Conservation (phyloP, 2,797 vertebrate genomes). For the Craterocephalus amniculus region DNA sequence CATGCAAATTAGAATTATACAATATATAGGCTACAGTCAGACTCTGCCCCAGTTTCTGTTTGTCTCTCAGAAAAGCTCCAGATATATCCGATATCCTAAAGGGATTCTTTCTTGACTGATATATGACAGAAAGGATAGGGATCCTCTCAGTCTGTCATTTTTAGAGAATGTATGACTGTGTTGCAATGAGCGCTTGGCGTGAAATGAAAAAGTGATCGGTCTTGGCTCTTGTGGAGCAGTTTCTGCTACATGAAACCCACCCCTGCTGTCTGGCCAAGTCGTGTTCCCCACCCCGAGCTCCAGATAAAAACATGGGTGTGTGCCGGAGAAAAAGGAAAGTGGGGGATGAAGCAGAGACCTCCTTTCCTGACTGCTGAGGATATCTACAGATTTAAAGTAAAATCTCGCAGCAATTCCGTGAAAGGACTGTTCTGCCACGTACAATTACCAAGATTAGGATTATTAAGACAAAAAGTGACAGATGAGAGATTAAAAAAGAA, state of each 20-base stretch:
- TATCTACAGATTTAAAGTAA: conserved; percentile 19
- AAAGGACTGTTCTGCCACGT: conserved; percentile 22
- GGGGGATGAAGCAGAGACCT: conserved; percentile 42
- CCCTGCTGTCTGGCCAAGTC: conserved; percentile 63
- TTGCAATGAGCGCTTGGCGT: conserved; percentile 49
- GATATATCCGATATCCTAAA: conserved; percentile 25
- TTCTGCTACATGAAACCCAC: conserved; percentile 67
- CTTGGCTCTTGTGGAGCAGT: conserved; percentile 50
- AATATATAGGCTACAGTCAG: conserved; percentile 24
- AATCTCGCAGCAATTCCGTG: conserved; percentile 11
- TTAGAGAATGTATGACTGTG: conserved; percentile 30
- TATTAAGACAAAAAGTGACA: conserved; percentile 5
- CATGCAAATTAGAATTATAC: conserved; percentile 32
- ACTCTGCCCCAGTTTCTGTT: conserved; percentile 39
- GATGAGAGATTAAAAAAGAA: conserved; percentile 15
- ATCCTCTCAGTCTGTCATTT: conserved; percentile 44
- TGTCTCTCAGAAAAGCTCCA: conserved; percentile 35
- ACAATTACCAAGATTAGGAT: background rate
- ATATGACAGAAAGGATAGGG: conserved; percentile 29
- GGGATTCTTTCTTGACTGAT: conserved; percentile 26
- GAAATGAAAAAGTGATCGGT: conserved; percentile 45
- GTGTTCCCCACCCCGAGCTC: conserved; percentile 54
- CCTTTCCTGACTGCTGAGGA: conserved; percentile 26
- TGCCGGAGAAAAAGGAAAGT: conserved; percentile 46
- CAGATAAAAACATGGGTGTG: conserved; percentile 79